Evolutionary conservation across 37 sponge, comb jelly and placozoan genomes (phyloP).

Genomic region (Oscarella lobularis): DNA sequence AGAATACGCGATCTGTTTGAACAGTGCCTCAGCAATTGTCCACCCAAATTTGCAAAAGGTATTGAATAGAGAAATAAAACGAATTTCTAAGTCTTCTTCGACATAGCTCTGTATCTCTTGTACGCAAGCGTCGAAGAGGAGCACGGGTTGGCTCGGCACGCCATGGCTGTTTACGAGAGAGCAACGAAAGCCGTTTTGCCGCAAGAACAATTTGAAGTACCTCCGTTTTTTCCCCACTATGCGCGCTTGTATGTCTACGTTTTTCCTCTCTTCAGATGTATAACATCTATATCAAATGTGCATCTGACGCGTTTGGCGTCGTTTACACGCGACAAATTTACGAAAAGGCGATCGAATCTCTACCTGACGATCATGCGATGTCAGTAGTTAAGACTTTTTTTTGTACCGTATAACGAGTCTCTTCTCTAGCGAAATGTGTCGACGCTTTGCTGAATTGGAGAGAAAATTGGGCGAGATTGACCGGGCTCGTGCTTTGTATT

Average conservation of each 20-base stretch:
- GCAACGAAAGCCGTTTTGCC: constrained; percentile 75
- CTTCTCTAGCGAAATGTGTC: constrained; percentile 67
- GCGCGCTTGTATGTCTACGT: too few species aligned
- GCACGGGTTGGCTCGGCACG: constrained; percentile 86
- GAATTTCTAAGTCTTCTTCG: not conserved
- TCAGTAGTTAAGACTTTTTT: not conserved
- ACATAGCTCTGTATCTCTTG: constrained; percentile 66
- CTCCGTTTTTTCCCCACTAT: too few species aligned
- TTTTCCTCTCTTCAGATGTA: constrained; percentile 65
- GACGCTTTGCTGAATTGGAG: constrained; percentile 85
- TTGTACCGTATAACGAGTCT: not conserved
- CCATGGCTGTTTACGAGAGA: constrained; percentile 94
- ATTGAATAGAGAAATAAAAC: not conserved
- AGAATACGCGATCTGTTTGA: constrained; percentile 93
- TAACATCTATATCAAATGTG: constrained; percentile 84
- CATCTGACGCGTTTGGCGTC: constrained; percentile 80
- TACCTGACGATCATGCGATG: constrained; percentile 75
- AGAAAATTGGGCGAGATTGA: constrained; percentile 92
- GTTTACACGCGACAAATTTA: constrained; percentile 94
- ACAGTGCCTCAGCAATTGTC: constrained; percentile 83
- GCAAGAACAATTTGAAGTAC: constrained; percentile 79
- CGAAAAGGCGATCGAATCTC: constrained; percentile 83
- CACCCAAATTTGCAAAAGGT: constrained; percentile 79
- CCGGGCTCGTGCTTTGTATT: constrained; percentile 76
- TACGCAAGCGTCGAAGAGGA: constrained; percentile 97